Evolutionary conservation across 2,888 invertebrate genomes (phyloP).

Genomic region (Pedicia rivosa): DNA sequence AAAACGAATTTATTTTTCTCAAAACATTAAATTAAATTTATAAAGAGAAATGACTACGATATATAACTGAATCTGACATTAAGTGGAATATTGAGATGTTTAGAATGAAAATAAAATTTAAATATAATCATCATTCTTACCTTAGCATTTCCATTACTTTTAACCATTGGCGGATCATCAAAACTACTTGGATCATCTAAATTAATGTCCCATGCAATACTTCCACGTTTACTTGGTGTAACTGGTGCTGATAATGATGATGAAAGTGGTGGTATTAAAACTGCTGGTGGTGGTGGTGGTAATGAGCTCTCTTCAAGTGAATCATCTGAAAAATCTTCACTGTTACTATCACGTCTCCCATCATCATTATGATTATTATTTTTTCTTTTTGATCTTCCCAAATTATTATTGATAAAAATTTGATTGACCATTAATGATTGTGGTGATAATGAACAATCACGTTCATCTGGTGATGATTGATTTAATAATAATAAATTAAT

Average conservation of each 20-base stretch:
- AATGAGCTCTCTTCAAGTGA: constrained; percentile 57
- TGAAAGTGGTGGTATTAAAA: constrained; percentile 28
- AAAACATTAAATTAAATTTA: too few relatives aligned
- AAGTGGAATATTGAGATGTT: too few relatives aligned
- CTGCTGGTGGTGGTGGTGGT: constrained; percentile 45
- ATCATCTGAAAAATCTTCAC: constrained; percentile 66
- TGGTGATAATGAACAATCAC: constrained; percentile 20
- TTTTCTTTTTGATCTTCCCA: not conserved
- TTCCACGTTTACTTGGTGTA: constrained; percentile 55
- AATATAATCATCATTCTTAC: too few relatives aligned
- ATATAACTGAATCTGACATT: too few relatives aligned
- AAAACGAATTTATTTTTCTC: too few relatives aligned
- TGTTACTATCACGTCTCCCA: constrained; percentile 15
- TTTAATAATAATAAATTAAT: not conserved
- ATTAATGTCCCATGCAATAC: constrained; percentile 79
- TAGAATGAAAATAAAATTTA: too few relatives aligned
- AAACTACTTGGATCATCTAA: constrained; percentile 37
- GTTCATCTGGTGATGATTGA: constrained; percentile 26
- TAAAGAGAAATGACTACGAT: too few relatives aligned
- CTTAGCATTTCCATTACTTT: constrained; percentile 39
- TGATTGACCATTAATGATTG: constrained; percentile 35
- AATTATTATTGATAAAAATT: constrained; percentile 15
- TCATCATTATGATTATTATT: constrained; percentile 7
- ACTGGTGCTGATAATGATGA: constrained; percentile 32
- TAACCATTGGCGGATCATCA: constrained; percentile 40